These are phyloP conservation scores for Ceratosolen fusciceps DNA, from an alignment of 1,140 invertebrate species.

Conservation along the genomic window DNA sequence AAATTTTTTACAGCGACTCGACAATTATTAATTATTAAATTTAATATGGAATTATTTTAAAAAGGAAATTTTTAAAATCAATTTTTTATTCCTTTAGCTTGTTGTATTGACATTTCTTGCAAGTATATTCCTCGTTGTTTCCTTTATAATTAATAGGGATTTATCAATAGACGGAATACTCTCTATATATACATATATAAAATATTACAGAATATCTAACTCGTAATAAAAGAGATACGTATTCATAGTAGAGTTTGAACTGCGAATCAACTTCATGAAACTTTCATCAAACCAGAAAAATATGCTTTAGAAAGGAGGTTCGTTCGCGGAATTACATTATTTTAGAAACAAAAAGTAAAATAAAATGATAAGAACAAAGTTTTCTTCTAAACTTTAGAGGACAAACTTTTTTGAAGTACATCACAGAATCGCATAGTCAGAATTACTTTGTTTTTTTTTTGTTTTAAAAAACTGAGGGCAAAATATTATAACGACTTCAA, in stretches of 20 bases:
- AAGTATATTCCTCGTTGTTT: too few relatives aligned
- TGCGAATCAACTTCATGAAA: neutral
- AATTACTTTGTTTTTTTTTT: neutral
- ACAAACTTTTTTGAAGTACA: neutral
- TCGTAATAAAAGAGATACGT: neutral
- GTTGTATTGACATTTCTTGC: too few relatives aligned
- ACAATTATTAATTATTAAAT: too few relatives aligned
- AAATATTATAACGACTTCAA: neutral
- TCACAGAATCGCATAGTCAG: neutral
- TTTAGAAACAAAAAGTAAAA: neutral
- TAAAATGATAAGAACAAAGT: neutral
- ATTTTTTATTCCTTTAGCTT: too few relatives aligned
- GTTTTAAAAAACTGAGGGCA: neutral
- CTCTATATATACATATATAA: too few relatives aligned
- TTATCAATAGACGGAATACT: too few relatives aligned
- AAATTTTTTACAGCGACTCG: too few relatives aligned
- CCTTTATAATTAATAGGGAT: too few relatives aligned
- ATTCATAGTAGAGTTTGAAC: neutral
- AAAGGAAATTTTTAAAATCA: too few relatives aligned
- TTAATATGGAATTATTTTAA: too few relatives aligned
- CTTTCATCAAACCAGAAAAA: neutral
- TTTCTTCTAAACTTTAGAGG: neutral
- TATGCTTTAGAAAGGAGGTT: neutral
- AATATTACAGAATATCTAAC: neutral
- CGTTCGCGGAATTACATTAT: neutral